Percentiles rank a stretch among this genome's conserved stretches.
These are phyloP conservation scores for Drosophila niveifrons DNA, from an alignment of 2,888 invertebrate species.

Conservation along the genomic window DNA sequence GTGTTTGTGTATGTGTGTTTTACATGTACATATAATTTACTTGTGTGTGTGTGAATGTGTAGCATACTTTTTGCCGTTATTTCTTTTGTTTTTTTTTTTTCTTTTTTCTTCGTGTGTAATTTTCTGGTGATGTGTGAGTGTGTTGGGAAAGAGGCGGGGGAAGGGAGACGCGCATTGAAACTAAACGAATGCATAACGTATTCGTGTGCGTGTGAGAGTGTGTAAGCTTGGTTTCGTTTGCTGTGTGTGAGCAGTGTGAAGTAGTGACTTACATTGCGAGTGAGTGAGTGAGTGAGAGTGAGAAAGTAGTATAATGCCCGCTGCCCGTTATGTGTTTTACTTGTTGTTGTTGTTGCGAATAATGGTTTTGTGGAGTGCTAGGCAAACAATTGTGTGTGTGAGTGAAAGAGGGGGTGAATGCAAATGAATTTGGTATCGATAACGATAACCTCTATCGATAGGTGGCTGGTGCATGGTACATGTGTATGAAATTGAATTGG, in stretches of 20 bases:
- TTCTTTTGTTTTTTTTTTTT: background rate
- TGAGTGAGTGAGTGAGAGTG: constrained; percentile 3
- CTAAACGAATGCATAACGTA: constrained; percentile 46
- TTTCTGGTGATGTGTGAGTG: constrained; percentile 2
- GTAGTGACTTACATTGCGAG: background rate
- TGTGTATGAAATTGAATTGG: constrained; percentile 19
- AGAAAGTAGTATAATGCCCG: constrained; percentile 32
- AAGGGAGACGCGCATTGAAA: constrained; percentile 34
- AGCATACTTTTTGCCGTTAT: constrained; percentile 18
- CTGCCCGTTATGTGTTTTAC: constrained; percentile 34
- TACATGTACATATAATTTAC: constrained; percentile 2
- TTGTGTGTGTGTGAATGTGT: constrained; percentile 20
- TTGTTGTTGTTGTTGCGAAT: constrained; percentile 15
- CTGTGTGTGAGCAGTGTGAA: constrained; percentile 9
- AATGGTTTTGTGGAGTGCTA: constrained; percentile 21
- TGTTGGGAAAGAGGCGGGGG: background rate
- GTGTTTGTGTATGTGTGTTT: constrained; percentile 20
- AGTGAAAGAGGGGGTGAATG: constrained; percentile 5
- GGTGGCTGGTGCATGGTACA: constrained; percentile 10
- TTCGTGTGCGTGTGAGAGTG: constrained; percentile 21
- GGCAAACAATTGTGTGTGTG: constrained; percentile 31
- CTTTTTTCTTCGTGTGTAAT: no score
- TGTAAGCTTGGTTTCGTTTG: constrained; percentile 8
- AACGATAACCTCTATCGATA: constrained; percentile 11
- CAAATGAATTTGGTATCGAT: constrained; percentile 15